A percentile compares a stretch with the other conserved stretches of the same genome.
Evolutionary conservation across 2,113 vertebrate genomes (phyloP).

Genomic region (Atlantisia rogersi): DNA sequence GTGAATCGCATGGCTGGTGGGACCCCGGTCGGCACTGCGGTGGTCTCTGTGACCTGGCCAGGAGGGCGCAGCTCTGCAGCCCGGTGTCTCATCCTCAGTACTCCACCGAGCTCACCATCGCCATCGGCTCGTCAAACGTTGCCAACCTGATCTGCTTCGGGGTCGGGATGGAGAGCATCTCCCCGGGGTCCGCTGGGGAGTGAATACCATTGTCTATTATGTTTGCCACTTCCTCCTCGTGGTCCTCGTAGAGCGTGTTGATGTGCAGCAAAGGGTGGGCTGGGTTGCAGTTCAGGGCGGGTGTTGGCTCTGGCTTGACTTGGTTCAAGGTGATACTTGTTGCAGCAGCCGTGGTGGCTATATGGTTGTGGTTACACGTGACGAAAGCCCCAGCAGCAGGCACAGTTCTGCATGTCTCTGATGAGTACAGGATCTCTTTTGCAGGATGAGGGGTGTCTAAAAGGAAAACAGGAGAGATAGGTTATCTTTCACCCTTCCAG

Average conservation of each 20-base stretch:
- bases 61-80: neutral
- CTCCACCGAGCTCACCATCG: slow-evolving; percentile 79
- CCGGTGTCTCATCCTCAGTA: slow-evolving; percentile 50
- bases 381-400: slow-evolving; percentile 73
- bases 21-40: neutral
- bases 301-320: slow-evolving; percentile 68
- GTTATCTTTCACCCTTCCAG: neutral
- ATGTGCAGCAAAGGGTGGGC: slow-evolving; percentile 80
- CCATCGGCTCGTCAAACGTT: slow-evolving; percentile 78
- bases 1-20: slow-evolving; percentile 6
- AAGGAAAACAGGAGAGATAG: slow-evolving; percentile 20
- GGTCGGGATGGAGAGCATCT: slow-evolving; percentile 75
- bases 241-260: slow-evolving; percentile 79
- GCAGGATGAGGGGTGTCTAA: slow-evolving; percentile 74
- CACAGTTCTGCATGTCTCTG: slow-evolving; percentile 68
- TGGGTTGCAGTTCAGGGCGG: slow-evolving; percentile 77
- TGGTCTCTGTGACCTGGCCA: neutral
- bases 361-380: slow-evolving; percentile 71
- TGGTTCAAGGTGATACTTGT: slow-evolving; percentile 67
- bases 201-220: slow-evolving; percentile 63
- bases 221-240: slow-evolving; percentile 72
- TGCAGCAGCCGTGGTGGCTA: slow-evolving; percentile 53
- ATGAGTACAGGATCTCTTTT: slow-evolving; percentile 74
- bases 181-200: slow-evolving; percentile 59
- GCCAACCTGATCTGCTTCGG: slow-evolving; percentile 80